Conservation (phyloP, 2,113 vertebrate genomes). For the Calidris pygmaea region DNA sequence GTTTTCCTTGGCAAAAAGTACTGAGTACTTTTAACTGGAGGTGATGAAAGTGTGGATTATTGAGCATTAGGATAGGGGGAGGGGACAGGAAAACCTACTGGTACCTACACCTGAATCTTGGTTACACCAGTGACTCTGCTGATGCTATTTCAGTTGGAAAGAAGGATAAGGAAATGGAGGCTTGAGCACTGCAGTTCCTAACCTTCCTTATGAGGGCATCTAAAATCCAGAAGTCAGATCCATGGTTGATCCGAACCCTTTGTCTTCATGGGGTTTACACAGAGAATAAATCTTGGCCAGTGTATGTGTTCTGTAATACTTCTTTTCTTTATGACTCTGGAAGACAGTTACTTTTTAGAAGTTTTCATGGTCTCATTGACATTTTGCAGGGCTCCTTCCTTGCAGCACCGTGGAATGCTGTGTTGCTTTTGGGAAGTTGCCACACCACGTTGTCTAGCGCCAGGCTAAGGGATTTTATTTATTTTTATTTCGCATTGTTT, state of each 20-base stretch:
- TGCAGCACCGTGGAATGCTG: neutral
- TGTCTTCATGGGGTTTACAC: neutral
- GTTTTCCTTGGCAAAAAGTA: neutral
- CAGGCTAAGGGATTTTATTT: constrained; percentile 44
- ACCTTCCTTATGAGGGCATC: neutral
- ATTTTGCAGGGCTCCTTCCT: constrained; percentile 1
- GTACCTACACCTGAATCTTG: neutral
- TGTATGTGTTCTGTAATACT: neutral
- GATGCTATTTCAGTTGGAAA: neutral
- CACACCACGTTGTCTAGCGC: constrained; percentile 26
- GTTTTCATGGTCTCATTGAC: neutral
- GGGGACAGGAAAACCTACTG: neutral
- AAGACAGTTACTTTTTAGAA: neutral
- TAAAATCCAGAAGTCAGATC: neutral
- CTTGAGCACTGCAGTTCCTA: neutral
- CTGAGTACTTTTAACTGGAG: neutral
- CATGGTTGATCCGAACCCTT: neutral
- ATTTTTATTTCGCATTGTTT: constrained; percentile 69
- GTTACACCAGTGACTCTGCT: neutral
- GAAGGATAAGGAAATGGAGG: neutral
- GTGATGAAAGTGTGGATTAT: neutral
- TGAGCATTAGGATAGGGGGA: neutral
- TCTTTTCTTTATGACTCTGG: neutral
- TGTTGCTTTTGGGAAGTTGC: constrained; percentile 40
- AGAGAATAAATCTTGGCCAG: neutral